A percentile compares a stretch with the other conserved stretches of the same genome.
These are phyloP conservation scores for Pogonomyrmex barbatus DNA, from an alignment of 1,140 invertebrate genomes.

Conservation along the genomic window DNA sequence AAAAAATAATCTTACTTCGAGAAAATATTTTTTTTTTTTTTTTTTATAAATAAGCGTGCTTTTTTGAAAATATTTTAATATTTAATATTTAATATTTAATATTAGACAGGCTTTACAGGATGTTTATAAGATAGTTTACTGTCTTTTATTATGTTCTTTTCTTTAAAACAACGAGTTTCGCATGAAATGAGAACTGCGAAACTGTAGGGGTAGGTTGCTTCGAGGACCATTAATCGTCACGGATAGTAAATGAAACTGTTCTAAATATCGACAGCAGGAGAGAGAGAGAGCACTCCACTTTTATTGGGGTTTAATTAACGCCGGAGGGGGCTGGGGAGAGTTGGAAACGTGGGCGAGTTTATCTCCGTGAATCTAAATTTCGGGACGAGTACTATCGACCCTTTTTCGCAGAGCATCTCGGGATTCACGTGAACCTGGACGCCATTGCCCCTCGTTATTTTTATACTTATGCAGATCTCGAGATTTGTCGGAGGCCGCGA, in stretches of 20 bases:
- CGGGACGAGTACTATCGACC: constrained; percentile 22
- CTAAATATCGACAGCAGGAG: constrained; percentile 50
- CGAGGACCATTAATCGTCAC: constrained; percentile 5
- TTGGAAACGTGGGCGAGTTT: constrained; percentile 54
- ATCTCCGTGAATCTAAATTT: constrained; percentile 63
- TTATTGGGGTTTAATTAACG: constrained; percentile 65
- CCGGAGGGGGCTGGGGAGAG: not conserved
- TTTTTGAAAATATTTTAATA: not conserved
- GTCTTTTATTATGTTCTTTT: not conserved
- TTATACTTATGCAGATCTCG: constrained; percentile 59
- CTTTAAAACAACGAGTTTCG: not conserved
- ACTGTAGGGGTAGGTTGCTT: not conserved
- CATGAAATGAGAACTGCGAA: not conserved
- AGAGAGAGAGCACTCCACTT: constrained; percentile 10
- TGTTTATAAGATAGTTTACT: not conserved
- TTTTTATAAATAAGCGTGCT: not conserved
- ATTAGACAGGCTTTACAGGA: not conserved
- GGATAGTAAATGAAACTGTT: constrained; percentile 58
- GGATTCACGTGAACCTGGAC: not conserved
- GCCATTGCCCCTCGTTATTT: constrained; percentile 53
- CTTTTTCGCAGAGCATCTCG: constrained; percentile 2
- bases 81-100: not conserved
- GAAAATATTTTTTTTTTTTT: not conserved
- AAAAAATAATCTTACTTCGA: not conserved
- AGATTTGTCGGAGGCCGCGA: constrained; percentile 46